Percentiles rank a stretch among this genome's conserved stretches.
phyloP scores from a whole-genome alignment of 92 coral and sea anemone genomes.

The Pocillopora grandis region DNA sequence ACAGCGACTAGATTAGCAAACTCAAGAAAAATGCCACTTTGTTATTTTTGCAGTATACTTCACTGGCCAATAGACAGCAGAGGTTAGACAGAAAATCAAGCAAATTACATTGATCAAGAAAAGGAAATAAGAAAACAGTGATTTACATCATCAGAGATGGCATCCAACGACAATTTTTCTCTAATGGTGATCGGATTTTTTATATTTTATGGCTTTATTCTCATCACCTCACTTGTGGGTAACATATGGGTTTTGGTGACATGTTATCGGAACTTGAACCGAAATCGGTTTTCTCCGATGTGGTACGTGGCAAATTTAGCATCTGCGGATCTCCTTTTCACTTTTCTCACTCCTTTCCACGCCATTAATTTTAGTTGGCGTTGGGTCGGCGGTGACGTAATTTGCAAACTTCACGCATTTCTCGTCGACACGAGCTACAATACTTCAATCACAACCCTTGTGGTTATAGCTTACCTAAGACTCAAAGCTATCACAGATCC shows the following conservation, averaged over 20 bases:
- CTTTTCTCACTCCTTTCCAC: constrained; percentile 28
- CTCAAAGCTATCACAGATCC: constrained; percentile 31
- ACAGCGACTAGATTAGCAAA: too few species aligned
- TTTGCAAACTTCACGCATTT: constrained; percentile 40
- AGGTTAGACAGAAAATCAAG: too few species aligned
- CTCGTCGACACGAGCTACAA: constrained; percentile 37
- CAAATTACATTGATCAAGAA: too few species aligned
- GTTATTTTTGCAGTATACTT: too few species aligned
- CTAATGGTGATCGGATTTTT: neutral
- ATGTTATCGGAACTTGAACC: neutral
- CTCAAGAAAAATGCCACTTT: too few species aligned
- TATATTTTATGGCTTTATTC: neutral
- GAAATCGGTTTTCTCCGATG: neutral
- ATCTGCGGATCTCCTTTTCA: constrained; percentile 36
- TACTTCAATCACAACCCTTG: constrained; percentile 35
- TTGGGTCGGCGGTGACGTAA: constrained; percentile 37
- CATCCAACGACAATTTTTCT: neutral
- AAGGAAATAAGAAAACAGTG: neutral
- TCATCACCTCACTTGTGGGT: constrained; percentile 18
- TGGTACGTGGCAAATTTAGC: constrained; percentile 39
- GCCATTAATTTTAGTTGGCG: constrained; percentile 4
- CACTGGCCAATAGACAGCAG: too few species aligned
- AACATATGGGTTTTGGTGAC: constrained; percentile 21
- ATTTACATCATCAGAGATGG: constrained; percentile 1
- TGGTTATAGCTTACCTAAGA: constrained; percentile 20